Conservation (phyloP, 2,113 vertebrate genomes). For the Dinomys branickii region DNA sequence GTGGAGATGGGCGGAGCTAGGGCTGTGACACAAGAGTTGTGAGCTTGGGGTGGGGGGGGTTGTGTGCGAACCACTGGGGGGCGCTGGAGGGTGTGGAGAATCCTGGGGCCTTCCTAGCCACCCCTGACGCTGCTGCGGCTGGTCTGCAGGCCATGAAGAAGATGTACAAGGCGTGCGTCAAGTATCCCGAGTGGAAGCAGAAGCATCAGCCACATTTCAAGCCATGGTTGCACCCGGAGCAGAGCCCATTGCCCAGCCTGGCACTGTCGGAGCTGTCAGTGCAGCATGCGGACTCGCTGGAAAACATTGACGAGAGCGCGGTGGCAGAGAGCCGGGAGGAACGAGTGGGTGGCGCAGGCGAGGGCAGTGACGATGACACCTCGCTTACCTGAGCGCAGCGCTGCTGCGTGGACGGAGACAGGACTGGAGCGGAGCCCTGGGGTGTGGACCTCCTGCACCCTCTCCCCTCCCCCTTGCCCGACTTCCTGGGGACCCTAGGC, state of each 20-base stretch:
- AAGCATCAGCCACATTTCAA: constrained; percentile 92
- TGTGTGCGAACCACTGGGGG: background rate
- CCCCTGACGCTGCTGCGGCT: background rate
- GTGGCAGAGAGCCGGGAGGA: constrained; percentile 90
- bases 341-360: constrained; percentile 78
- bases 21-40: background rate
- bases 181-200: constrained; percentile 95
- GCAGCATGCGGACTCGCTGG: constrained; percentile 94
- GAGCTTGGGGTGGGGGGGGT: too few species aligned
- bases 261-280: constrained; percentile 92
- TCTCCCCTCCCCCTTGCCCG: background rate
- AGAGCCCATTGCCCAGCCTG: constrained; percentile 91
- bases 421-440: constrained; percentile 2
- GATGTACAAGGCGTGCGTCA: constrained; percentile 94
- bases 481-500: constrained; percentile 45
- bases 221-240: constrained; percentile 95
- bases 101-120: background rate
- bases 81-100: rapidly evolving
- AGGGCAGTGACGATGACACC: constrained; percentile 91
- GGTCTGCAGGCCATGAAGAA: constrained; percentile 93
- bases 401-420: constrained; percentile 30
- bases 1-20: too few species aligned
- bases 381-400: constrained; percentile 81
- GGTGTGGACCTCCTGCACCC: background rate
- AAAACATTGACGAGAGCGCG: constrained; percentile 95